Conservation (phyloP, 2,888 invertebrate genomes). For the Ophraella communa region DNA sequence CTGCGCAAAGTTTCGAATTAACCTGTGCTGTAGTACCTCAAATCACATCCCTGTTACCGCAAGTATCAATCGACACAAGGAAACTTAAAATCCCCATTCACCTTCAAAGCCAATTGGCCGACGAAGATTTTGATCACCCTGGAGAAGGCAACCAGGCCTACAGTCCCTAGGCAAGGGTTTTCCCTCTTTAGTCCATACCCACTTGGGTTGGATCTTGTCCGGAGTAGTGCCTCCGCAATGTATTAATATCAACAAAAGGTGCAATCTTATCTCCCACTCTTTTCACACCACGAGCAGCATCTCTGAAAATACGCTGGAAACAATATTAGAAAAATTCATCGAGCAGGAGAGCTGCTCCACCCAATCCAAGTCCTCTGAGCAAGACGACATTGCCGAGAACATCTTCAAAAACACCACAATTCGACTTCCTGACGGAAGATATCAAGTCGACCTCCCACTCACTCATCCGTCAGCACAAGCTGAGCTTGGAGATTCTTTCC, state of each 20-base stretch:
- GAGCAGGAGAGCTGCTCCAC: not conserved
- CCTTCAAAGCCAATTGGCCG: not conserved
- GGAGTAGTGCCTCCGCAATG: not conserved
- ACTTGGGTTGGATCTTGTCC: not conserved
- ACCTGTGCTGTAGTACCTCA: not conserved
- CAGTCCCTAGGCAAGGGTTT: not conserved
- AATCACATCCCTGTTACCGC: not conserved
- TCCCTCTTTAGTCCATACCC: not conserved
- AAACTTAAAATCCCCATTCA: not conserved
- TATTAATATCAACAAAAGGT: not conserved
- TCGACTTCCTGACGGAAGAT: not conserved
- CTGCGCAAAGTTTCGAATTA: not conserved
- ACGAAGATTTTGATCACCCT: not conserved
- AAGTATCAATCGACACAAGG: not conserved
- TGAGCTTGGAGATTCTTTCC: not conserved
- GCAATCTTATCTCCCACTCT: not conserved
- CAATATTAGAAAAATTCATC: not conserved
- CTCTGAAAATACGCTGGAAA: not conserved
- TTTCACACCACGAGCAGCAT: not conserved
- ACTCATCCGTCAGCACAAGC: not conserved
- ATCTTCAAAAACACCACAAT: not conserved
- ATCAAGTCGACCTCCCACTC: not conserved
- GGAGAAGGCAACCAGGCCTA: not conserved
- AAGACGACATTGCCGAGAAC: not conserved
- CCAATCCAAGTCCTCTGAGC: not conserved